Conservation (phyloP, 1,140 invertebrate species). For the Hermetia illucens region DNA sequence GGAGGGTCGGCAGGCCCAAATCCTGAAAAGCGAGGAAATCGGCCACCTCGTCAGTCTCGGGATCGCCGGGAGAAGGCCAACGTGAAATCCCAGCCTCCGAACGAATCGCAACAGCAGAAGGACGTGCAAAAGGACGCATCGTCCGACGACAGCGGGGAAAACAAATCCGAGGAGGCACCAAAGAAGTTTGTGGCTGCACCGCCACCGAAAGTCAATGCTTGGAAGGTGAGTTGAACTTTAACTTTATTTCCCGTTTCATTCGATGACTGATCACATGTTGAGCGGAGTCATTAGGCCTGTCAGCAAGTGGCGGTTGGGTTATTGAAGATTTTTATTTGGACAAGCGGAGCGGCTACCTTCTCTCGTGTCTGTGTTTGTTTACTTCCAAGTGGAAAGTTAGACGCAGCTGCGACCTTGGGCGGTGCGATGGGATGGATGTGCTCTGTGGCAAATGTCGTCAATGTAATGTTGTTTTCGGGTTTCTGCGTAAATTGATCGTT, state of each 20-base stretch:
- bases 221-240: slow-evolving; percentile 30
- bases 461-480: no score
- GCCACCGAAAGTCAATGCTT: slow-evolving; percentile 37
- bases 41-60: slow-evolving; percentile 9
- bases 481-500: no score
- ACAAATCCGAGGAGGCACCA: slow-evolving; percentile 19
- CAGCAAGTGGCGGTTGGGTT: no score
- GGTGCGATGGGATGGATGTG: no score
- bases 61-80: slow-evolving; percentile 3
- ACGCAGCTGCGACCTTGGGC: no score
- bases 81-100: not conserved
- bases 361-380: no score
- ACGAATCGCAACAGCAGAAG: slow-evolving; percentile 10
- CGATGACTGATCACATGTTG: not conserved
- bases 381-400: no score
- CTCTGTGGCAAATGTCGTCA: no score
- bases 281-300: no score
- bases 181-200: slow-evolving; percentile 37
- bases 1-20: slow-evolving; percentile 8
- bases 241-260: not conserved
- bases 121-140: slow-evolving; percentile 6
- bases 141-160: not conserved
- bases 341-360: no score
- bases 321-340: no score
- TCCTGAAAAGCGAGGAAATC: slow-evolving; percentile 12